Percentiles rank a stretch among this genome's conserved stretches.
These are phyloP conservation scores for Hippopotamus amphibius DNA, from an alignment of 2,113 vertebrate genomes.

Conservation along the genomic window DNA sequence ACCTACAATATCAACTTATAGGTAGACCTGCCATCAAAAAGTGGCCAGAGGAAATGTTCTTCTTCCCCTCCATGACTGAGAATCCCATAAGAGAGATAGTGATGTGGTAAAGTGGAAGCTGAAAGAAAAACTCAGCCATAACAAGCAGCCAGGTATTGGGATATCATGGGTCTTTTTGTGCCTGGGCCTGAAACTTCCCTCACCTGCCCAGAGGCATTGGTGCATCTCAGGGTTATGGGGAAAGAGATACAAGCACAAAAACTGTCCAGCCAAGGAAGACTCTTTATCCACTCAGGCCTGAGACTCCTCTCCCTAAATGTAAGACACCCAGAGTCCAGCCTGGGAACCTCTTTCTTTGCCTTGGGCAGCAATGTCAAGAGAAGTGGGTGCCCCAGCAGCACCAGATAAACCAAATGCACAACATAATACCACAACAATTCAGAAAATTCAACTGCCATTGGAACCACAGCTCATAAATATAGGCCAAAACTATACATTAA, in stretches of 20 bases:
- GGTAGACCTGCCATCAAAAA: not conserved
- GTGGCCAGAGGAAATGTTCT: not conserved
- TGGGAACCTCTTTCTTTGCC: not conserved
- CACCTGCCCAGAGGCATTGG: not conserved
- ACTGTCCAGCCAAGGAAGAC: not conserved
- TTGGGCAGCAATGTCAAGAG: not conserved
- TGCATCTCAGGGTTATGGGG: not conserved
- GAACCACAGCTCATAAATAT: not conserved
- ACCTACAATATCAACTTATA: not conserved
- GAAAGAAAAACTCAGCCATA: not conserved
- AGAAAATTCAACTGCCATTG: not conserved
- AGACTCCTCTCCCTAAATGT: rapidly evolving
- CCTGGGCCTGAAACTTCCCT: not conserved
- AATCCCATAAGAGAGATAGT: not conserved
- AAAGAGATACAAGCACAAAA: not conserved
- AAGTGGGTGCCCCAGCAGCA: not conserved
- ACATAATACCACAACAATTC: not conserved
- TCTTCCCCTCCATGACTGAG: not conserved
- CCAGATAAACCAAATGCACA: not conserved
- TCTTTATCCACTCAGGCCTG: not conserved
- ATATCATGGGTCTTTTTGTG: not conserved
- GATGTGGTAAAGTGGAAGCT: not conserved
- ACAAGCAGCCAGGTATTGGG: not conserved
- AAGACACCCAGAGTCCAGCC: not conserved
- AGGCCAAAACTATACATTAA: not conserved